phyloP scores from a whole-genome alignment of 2,113 vertebrate species.

The Salvelinus namaycush region DNA sequence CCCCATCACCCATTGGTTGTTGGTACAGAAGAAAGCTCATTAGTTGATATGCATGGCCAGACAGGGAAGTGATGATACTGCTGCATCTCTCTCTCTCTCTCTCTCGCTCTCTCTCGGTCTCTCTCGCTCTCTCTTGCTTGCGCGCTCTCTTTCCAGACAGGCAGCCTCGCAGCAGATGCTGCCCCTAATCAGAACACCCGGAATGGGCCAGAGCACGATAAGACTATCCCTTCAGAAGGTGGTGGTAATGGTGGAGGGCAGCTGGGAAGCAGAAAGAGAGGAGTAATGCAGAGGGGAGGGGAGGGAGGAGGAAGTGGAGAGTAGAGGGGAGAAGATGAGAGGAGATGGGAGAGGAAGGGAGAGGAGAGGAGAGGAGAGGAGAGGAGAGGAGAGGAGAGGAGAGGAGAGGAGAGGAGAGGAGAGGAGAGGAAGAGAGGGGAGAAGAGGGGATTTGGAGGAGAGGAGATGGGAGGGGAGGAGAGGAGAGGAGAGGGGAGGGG shows the following conservation, averaged over 20 bases:
- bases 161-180: background rate
- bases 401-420: no score
- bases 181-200: background rate
- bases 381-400: no score
- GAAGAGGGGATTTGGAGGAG: rapidly evolving
- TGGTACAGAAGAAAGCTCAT: background rate
- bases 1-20: background rate
- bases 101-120: no score
- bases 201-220: background rate
- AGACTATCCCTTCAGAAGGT: background rate
- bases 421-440: no score
- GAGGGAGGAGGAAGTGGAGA: background rate
- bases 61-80: background rate
- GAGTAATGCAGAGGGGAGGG: background rate
- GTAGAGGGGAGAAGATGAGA: background rate
- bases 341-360: no score
- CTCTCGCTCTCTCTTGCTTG: no score
- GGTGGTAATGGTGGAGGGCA: background rate
- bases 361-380: no score
- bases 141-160: no score
- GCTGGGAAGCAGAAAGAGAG: background rate
- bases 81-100: background rate
- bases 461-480: no score
- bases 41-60: background rate
- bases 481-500: rapidly evolving